phyloP scores from a whole-genome alignment of 2,113 vertebrate genomes.

The Phalacrocorax pelagicus region DNA sequence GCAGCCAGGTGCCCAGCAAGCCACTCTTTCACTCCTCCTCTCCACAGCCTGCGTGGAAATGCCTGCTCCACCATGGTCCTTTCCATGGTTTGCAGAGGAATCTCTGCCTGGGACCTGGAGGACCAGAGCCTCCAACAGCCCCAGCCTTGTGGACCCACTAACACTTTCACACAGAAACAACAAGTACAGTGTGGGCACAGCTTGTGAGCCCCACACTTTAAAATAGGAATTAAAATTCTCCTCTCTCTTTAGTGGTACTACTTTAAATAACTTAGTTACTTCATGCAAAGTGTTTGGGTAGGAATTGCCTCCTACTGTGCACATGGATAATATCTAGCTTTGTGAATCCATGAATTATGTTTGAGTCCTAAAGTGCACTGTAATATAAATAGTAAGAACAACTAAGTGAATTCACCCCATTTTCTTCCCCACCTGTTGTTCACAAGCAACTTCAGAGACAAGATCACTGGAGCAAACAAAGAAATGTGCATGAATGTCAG shows the following conservation, averaged over 20 bases:
- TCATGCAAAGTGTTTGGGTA: neutral
- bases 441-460: neutral
- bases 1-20: neutral
- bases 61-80: rapidly evolving
- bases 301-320: neutral
- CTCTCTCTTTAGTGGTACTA: neutral
- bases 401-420: neutral
- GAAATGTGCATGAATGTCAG: neutral
- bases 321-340: neutral
- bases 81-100: neutral
- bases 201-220: neutral
- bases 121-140: neutral
- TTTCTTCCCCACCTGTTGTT: neutral
- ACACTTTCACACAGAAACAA: neutral
- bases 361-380: neutral
- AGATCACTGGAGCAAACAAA: neutral
- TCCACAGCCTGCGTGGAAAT: neutral
- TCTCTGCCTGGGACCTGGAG: neutral
- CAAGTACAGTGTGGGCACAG: rapidly evolving
- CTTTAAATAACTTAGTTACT: neutral
- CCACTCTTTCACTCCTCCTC: neutral
- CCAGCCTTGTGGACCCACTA: neutral
- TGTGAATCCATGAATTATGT: neutral
- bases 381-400: neutral
- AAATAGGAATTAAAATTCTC: neutral